Evolutionary conservation across 2,888 invertebrate genomes (phyloP).

Genomic region (Cistogaster globosa): DNA sequence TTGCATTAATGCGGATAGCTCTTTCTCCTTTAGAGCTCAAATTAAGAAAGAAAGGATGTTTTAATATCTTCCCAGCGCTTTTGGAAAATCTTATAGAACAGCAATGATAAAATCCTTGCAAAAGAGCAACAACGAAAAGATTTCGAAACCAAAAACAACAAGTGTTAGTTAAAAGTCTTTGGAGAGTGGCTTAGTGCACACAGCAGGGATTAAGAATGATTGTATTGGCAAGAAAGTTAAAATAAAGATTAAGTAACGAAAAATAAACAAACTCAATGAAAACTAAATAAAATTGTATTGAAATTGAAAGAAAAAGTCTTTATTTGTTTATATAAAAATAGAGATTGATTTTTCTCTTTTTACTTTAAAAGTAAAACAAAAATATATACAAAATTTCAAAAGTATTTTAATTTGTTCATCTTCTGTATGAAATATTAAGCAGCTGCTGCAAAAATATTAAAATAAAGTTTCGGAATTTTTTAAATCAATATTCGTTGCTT

Average conservation of each 20-base stretch:
- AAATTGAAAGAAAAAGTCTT: slow-evolving; percentile 21
- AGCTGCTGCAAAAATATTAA: too few species aligned
- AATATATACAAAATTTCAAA: slow-evolving; percentile 36
- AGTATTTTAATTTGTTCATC: slow-evolving; percentile 23
- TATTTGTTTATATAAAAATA: slow-evolving; percentile 5
- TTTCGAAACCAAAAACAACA: background rate
- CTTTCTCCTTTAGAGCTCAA: too few species aligned
- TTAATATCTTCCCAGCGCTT: too few species aligned
- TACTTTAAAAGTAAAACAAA: background rate
- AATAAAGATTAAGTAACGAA: slow-evolving; percentile 23
- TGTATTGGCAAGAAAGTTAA: slow-evolving; percentile 52
- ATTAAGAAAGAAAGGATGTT: too few species aligned
- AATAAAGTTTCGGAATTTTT: too few species aligned
- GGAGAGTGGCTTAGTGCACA: slow-evolving; percentile 57
- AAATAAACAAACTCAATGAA: background rate
- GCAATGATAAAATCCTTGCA: background rate
- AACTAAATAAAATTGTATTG: slow-evolving; percentile 39
- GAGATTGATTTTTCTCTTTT: slow-evolving; percentile 40
- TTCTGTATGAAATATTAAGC: too few species aligned
- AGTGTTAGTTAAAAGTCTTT: slow-evolving; percentile 54
- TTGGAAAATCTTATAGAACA: background rate
- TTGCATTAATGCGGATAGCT: too few species aligned
- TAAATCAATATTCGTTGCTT: too few species aligned
- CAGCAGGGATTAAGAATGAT: slow-evolving; percentile 56
- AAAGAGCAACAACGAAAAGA: background rate